Conservation (phyloP, 1,140 invertebrate genomes). For the Arctopsyche grandis region DNA sequence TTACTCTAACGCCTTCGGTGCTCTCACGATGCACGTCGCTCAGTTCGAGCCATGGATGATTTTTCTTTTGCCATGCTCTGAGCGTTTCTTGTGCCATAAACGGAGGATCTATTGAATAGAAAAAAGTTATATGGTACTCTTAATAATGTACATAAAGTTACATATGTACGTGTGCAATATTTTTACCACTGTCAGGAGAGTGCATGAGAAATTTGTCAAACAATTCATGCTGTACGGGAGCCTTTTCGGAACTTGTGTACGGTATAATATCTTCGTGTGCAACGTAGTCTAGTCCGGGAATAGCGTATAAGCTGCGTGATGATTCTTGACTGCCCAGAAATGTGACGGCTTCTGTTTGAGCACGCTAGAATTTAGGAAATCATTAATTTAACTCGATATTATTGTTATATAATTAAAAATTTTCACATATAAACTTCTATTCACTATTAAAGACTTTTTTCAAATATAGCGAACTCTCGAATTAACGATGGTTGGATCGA, state of each 20-base stretch:
- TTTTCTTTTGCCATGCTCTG: constrained; percentile 95
- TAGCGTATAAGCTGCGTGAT: constrained; percentile 91
- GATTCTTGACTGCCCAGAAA: constrained; percentile 96
- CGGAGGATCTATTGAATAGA: constrained; percentile 74
- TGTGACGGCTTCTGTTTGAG: constrained; percentile 97
- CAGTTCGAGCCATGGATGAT: constrained; percentile 95
- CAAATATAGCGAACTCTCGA: no score
- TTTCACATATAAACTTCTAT: no score
- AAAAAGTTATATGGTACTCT: constrained; percentile 15
- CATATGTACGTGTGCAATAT: neutral
- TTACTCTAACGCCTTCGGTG: constrained; percentile 93
- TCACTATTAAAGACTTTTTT: no score
- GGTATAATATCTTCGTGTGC: constrained; percentile 95
- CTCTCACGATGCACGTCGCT: constrained; percentile 98
- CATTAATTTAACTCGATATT: neutral
- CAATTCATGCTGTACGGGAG: constrained; percentile 91
- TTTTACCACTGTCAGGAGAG: constrained; percentile 80
- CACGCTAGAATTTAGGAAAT: constrained; percentile 71
- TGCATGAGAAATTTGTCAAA: constrained; percentile 95
- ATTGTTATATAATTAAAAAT: no score
- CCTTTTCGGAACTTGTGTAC: constrained; percentile 82
- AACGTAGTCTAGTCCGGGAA: constrained; percentile 96
- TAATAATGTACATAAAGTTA: neutral
- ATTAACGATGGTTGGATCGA: no score
- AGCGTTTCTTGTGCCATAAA: constrained; percentile 91